These are phyloP conservation scores for Andrena haemorrhoa DNA, from an alignment of 2,888 invertebrate genomes.

Conservation along the genomic window DNA sequence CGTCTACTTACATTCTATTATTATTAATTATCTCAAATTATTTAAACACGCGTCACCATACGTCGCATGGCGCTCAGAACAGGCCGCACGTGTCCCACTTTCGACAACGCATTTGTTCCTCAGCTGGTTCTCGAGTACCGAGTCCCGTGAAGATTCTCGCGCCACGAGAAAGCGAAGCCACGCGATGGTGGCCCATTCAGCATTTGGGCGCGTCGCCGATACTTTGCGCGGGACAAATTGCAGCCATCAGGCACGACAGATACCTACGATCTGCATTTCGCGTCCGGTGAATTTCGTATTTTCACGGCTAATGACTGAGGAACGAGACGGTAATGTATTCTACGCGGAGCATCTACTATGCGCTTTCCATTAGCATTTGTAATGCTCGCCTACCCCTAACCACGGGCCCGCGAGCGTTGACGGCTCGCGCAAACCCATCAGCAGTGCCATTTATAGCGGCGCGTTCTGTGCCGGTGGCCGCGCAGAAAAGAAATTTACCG, in stretches of 20 bases:
- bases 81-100: no score
- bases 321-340: constrained; percentile 83
- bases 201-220: constrained; percentile 11
- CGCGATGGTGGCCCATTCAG: background rate
- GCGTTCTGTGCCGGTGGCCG: constrained; percentile 59
- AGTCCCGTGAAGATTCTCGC: no score
- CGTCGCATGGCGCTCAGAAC: no score
- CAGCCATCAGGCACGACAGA: constrained; percentile 40
- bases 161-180: no score
- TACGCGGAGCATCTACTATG: constrained; percentile 79
- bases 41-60: no score
- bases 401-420: constrained; percentile 74
- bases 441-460: constrained; percentile 76
- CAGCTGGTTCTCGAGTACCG: no score
- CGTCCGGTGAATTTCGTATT: constrained; percentile 78
- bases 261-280: constrained; percentile 51
- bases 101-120: no score
- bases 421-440: constrained; percentile 79
- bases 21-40: no score
- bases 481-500: constrained; percentile 71
- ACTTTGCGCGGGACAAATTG: constrained; percentile 14
- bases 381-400: constrained; percentile 80
- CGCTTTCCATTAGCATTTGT: constrained; percentile 83
- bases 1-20: no score
- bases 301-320: constrained; percentile 82